A percentile compares a stretch with the other conserved stretches of the same genome.
Evolutionary conservation across 2,797 vertebrate species (phyloP).

Genomic region (Melanotaenia pygmaea): DNA sequence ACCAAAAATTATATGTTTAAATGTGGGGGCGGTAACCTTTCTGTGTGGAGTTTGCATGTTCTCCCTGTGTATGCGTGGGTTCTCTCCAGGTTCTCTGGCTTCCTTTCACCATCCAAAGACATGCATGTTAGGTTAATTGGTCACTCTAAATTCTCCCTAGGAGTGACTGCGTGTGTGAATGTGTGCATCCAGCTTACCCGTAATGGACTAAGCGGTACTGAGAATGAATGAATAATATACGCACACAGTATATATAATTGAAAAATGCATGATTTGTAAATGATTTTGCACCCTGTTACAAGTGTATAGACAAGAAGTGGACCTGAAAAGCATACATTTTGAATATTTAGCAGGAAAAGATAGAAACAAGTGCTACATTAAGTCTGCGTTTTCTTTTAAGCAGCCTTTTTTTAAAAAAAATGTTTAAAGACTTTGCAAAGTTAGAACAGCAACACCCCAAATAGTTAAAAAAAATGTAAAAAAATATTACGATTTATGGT

Average conservation of each 20-base stretch:
- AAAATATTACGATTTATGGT: conserved; percentile 24
- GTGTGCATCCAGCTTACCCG: too few species aligned
- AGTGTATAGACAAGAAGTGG: neutral
- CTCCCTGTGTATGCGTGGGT: too few species aligned
- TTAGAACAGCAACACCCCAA: conserved; percentile 32
- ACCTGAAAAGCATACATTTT: conserved; percentile 37
- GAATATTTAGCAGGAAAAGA: conserved; percentile 27
- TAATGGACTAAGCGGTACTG: too few species aligned
- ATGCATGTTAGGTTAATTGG: too few species aligned
- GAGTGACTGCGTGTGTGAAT: too few species aligned
- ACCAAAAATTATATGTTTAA: neutral
- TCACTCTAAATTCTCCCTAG: too few species aligned
- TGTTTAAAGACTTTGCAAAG: conserved; percentile 14
- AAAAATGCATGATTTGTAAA: neutral
- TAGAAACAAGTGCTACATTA: conserved; percentile 22
- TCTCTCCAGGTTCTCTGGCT: too few species aligned
- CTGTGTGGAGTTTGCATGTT: too few species aligned
- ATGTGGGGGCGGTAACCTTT: too few species aligned
- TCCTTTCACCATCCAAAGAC: too few species aligned
- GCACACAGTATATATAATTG: neutral
- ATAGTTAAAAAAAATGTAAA: conserved; percentile 48
- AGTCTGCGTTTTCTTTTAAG: conserved; percentile 41
- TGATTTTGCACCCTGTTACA: neutral
- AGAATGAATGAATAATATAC: too few species aligned
- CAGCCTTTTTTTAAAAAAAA: conserved; percentile 12